Percentiles rank a stretch among this genome's conserved stretches.
These are phyloP conservation scores for Drosophila sucinea DNA, from an alignment of 1,140 invertebrate genomes.

Conservation along the genomic window DNA sequence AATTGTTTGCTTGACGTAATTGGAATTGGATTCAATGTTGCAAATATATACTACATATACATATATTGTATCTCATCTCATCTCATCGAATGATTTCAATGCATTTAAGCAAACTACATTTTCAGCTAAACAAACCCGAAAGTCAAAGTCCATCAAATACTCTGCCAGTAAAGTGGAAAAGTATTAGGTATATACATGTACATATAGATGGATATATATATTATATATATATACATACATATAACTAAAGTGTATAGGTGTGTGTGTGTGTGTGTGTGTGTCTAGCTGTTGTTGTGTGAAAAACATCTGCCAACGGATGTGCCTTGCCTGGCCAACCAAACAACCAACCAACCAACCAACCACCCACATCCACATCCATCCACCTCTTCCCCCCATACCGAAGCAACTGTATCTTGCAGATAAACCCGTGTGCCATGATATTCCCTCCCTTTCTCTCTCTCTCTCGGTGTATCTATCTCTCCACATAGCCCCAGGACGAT, in stretches of 20 bases:
- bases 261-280: conserved; percentile 9
- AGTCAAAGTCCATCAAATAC: conserved; percentile 22
- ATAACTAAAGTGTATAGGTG: neutral
- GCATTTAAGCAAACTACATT: neutral
- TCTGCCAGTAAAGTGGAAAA: conserved; percentile 12
- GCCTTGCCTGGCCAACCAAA: conserved; percentile 53
- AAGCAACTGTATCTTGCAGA: conserved; percentile 61
- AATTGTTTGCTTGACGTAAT: no score
- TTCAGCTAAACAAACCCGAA: neutral
- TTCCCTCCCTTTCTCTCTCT: conserved; percentile 15
- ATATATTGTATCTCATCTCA: neutral
- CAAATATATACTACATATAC: no score
- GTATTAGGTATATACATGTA: conserved; percentile 9
- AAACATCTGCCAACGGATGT: conserved; percentile 75
- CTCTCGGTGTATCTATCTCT: conserved; percentile 6
- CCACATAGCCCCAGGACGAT: conserved; percentile 51
- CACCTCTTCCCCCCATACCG: conserved; percentile 1
- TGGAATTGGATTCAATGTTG: neutral
- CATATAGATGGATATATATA: conserved; percentile 8
- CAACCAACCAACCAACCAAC: conserved; percentile 4
- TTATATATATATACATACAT: neutral
- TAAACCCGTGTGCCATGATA: conserved; percentile 53
- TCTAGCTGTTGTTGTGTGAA: conserved; percentile 33
- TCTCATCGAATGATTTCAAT: conserved; percentile 3
- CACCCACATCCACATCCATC: conserved; percentile 4